Percentiles rank a stretch among this genome's conserved stretches.
These are phyloP conservation scores for Trematocara unimaculatum DNA, from an alignment of 2,113 vertebrate species.

Conservation along the genomic window DNA sequence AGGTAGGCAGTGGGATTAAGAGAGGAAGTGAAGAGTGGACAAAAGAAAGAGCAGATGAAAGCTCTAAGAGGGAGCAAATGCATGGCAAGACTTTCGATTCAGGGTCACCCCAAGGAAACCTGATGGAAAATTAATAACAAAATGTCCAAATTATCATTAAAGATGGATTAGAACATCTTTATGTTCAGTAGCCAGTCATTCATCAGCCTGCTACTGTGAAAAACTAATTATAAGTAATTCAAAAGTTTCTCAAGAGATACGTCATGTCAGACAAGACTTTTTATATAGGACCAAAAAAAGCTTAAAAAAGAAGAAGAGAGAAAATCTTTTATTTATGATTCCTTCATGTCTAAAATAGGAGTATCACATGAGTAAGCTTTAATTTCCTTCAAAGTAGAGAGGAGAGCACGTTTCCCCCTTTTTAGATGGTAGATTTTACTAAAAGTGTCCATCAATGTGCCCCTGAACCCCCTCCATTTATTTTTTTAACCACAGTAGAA, in stretches of 20 bases:
- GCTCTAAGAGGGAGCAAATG: background rate
- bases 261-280: background rate
- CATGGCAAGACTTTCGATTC: background rate
- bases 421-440: background rate
- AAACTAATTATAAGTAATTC: constrained; percentile 12
- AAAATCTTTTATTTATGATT: background rate
- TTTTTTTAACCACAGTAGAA: background rate
- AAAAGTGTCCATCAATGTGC: background rate
- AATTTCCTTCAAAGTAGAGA: background rate
- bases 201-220: background rate
- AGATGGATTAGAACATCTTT: constrained; percentile 39
- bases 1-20: background rate
- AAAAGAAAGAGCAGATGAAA: background rate
- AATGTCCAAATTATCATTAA: constrained; percentile 29
- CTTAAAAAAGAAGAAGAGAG: rapidly evolving
- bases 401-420: background rate
- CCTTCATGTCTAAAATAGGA: background rate
- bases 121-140: constrained; percentile 27
- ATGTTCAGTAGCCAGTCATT: background rate
- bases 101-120: constrained; percentile 13
- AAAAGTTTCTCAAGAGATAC: background rate
- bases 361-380: background rate
- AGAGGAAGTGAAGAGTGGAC: background rate
- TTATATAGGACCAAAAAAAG: background rate
- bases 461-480: background rate